These are phyloP conservation scores for Phalangium opilio DNA, from an alignment of 2,888 invertebrate genomes.

Conservation along the genomic window DNA sequence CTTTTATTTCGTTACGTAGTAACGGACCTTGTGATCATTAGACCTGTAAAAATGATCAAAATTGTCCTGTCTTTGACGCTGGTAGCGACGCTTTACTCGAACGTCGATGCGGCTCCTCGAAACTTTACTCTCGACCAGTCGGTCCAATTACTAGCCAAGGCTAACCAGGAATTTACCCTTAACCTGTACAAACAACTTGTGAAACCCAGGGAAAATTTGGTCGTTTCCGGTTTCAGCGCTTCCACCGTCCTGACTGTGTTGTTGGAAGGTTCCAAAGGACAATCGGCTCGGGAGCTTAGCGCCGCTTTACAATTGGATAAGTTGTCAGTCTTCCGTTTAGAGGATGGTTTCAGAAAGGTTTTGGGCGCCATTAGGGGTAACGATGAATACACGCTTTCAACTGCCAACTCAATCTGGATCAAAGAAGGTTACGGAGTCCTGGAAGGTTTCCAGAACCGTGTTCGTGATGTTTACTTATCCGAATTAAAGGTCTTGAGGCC, in stretches of 20 bases:
- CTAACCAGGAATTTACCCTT: background rate
- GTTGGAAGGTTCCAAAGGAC: conserved; percentile 36
- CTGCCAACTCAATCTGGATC: background rate
- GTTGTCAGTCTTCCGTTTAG: background rate
- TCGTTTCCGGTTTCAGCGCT: conserved; percentile 38
- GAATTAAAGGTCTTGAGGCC: background rate
- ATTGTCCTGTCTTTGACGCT: too few species aligned
- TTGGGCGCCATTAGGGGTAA: background rate
- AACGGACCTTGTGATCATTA: too few species aligned
- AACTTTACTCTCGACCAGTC: too few species aligned
- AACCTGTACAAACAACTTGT: background rate
- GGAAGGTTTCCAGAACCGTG: too few species aligned
- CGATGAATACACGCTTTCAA: background rate
- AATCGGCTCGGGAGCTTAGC: conserved; percentile 20
- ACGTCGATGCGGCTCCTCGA: too few species aligned
- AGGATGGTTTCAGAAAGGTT: background rate
- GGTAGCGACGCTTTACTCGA: too few species aligned
- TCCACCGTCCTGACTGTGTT: conserved; percentile 35
- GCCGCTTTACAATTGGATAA: background rate
- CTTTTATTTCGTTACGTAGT: too few species aligned
- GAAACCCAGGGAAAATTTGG: conserved; percentile 29
- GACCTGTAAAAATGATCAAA: too few species aligned
- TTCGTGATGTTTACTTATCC: too few species aligned
- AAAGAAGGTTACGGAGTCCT: background rate
- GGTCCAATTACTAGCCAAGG: background rate